Evolutionary conservation across 2,888 invertebrate species (phyloP).

Genomic region (Tetramorium bicarinatum): DNA sequence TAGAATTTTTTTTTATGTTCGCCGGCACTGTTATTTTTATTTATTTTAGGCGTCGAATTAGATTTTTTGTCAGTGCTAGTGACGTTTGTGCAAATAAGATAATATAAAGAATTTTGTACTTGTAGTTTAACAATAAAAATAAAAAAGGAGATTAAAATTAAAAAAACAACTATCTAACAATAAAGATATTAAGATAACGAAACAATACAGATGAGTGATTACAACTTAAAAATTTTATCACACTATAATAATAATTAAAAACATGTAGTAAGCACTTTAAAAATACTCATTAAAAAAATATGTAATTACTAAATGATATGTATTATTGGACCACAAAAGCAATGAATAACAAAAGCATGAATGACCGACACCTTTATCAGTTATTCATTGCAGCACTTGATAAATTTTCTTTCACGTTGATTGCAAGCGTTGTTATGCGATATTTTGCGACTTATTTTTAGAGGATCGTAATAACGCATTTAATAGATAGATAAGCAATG

Average conservation of each 20-base stretch:
- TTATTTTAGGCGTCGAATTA: not conserved
- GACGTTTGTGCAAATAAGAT: not conserved
- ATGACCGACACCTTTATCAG: not conserved
- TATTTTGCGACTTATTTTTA: slow-evolving; percentile 19
- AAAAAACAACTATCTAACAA: too few species aligned
- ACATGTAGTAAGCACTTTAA: not conserved
- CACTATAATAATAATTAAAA: not conserved
- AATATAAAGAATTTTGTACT: not conserved
- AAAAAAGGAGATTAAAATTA: too few species aligned
- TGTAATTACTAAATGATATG: not conserved
- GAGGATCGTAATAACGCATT: not conserved
- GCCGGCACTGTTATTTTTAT: not conserved
- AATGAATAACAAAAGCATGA: not conserved
- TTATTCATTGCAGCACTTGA: not conserved
- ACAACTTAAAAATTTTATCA: not conserved
- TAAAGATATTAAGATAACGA: not conserved
- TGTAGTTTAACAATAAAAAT: not conserved
- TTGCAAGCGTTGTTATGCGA: not conserved
- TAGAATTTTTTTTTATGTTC: not conserved
- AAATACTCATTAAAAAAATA: not conserved
- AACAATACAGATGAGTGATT: not conserved
- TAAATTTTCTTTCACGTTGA: not conserved
- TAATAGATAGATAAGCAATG: slow-evolving; percentile 17
- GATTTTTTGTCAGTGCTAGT: not conserved
- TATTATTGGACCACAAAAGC: not conserved